A percentile compares a stretch with the other conserved stretches of the same genome.
These are phyloP conservation scores for Rhagonycha fulva DNA, from an alignment of 2,888 invertebrate genomes.

Conservation along the genomic window DNA sequence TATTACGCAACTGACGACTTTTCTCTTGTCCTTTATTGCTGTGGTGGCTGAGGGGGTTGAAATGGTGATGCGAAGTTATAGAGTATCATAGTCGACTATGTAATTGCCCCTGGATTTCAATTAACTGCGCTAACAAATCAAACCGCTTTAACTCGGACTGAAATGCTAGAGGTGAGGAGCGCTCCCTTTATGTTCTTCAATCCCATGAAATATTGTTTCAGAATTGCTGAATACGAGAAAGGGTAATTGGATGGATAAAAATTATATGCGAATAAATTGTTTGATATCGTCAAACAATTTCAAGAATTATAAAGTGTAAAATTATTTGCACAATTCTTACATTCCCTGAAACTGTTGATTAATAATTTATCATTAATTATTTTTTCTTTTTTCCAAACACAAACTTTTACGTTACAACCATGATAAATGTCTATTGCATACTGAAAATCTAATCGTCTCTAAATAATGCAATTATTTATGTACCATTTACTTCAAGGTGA, in stretches of 20 bases:
- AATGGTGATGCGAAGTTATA: conserved; percentile 32
- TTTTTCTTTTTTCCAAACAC: not conserved
- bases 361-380: conserved; percentile 30
- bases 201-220: conserved; percentile 55
- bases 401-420: not conserved
- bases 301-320: conserved; percentile 37
- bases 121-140: conserved; percentile 60
- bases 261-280: conserved; percentile 46
- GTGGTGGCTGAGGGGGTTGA: conserved; percentile 6
- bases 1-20: not conserved
- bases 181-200: conserved; percentile 53
- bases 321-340: conserved; percentile 33
- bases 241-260: conserved; percentile 56
- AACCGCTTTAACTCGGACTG: conserved; percentile 54
- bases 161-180: conserved; percentile 45
- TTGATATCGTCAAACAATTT: conserved; percentile 37
- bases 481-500: not conserved
- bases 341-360: conserved; percentile 29
- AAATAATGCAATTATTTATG: not conserved
- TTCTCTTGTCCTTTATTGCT: not conserved
- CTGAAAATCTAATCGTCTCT: not conserved
- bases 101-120: conserved; percentile 60
- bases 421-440: not conserved
- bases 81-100: conserved; percentile 40
- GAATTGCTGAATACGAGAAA: conserved; percentile 55